Evolutionary conservation across 2,888 invertebrate genomes (phyloP), one percentile per base, ranked within the genome.

Genomic region (Rhodophaea formosa): DNA sequence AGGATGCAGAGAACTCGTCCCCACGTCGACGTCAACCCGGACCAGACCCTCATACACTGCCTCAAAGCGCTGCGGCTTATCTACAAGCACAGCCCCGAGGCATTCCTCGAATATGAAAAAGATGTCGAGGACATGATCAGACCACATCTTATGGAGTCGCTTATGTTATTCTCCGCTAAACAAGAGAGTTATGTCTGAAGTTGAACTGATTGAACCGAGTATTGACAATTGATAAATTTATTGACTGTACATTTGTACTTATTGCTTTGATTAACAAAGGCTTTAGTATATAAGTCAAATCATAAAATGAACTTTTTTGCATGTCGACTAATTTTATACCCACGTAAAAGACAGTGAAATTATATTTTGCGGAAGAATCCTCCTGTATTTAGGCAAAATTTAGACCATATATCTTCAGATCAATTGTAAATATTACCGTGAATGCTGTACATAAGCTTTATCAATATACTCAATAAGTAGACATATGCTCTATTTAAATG

Each of bases 121-220:
- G 95, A 96, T 69, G 93, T 95, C 3, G 93, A 94, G 58, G 95
- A 96, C 69, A 92, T 96, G 79, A 93, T 96, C 57, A 92, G 94
- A 74, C 96, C 96, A 0, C 93, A 95, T 72, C 86, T 96, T 10
- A 93, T 96, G 85, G 96, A 96, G 75, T 95, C 96, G 0, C 94
- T 96, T 66, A 93, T 96, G 80, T 90, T 95, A 42, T 96, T 96
- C 81, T 96, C 96, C 0, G 94, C 95, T 29, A 94, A 95, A 68
- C 95, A 95, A 77, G 96, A 96, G 80, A 96, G 96, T 77, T 96
- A 95, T 78, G 96, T 96, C 45, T 96, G 83, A 53, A 39, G 30
- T 14, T 8, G 10, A 10, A 46, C 47, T 30, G 35, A 14, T 12
- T 47, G 6, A 39, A 39, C 14, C 16, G 17, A 56, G 47, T 23